Evolutionary conservation across 2,113 vertebrate genomes (phyloP).

Genomic region (Setophaga kirtlandii): DNA sequence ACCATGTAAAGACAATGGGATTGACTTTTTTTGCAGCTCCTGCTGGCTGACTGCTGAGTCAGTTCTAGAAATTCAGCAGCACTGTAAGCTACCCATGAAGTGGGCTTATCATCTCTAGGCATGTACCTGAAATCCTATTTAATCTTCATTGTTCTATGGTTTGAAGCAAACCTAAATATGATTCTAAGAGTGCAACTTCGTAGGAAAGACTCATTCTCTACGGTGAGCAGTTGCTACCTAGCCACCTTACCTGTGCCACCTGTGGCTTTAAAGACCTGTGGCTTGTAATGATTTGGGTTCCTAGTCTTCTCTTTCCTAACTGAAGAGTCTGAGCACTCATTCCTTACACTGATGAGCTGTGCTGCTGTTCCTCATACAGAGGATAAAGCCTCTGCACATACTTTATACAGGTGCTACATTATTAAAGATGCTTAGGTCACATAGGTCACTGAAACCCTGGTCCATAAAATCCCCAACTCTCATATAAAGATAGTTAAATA

Average conservation of each 20-base stretch:
- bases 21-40: not conserved
- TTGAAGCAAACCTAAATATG: not conserved
- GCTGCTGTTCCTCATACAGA: not conserved
- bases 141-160: not conserved
- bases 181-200: not conserved
- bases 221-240: not conserved
- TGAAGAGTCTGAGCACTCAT: not conserved
- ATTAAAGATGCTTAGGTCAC: not conserved
- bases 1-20: not conserved
- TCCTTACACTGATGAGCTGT: not conserved
- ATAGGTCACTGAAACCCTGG: not conserved
- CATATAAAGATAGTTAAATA: not conserved
- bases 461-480: not conserved
- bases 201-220: rapidly evolving
- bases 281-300: not conserved
- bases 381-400: not conserved
- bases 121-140: not conserved
- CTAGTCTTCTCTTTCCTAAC: not conserved
- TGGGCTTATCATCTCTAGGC: not conserved
- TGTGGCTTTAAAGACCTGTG: not conserved
- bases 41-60: not conserved
- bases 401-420: not conserved
- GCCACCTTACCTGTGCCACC: not conserved
- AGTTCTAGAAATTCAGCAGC: not conserved
- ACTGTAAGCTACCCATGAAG: not conserved